Base-by-base conservation (phyloP, 2,888 invertebrate species). In the Orchesella flavescens region DNA sequence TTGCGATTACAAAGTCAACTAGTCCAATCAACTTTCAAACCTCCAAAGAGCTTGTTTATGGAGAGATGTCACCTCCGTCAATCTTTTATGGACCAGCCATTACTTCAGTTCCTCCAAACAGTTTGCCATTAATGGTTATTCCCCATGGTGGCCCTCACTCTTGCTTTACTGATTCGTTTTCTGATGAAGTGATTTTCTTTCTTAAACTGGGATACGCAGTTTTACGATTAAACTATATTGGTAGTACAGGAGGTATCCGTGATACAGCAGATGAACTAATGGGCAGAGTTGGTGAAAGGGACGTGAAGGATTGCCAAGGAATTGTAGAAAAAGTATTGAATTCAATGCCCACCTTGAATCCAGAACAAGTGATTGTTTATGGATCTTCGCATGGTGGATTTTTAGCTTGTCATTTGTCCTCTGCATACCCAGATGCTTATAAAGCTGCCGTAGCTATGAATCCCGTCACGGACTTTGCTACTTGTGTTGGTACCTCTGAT, bases 351-450 rank as follows among this genome's bases (percentile, higher is more conserved):
- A 81, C 86, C 21, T 89, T 96, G 10, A 93, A 95, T 89, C 90
- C 90, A 0, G 90, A 92, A 0, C 92, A 92, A 81, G 89, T 96
- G 12, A 92, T 93, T 65, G 90, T 96, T 0, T 93, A 92, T 86
- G 97, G 97, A 0, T 97, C 97, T 0, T 97, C 97, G 0, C 97
- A 86, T 23, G 97, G 97, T 13, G 97, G 97, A 21, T 97, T 97
- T 90, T 90, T 97, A 0, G 94, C 94, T 4, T 92, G 94, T 3
- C 96, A 97, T 90, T 91, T 97, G 1, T 94, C 95, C 89, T 96
- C 95, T 0, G 95, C 95, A 89, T 94, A 94, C 91, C 95, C 96
- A 7, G 89, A 93, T 77, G 89, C 91, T 84, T 97, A 94, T 89
- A 93, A 92, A 88, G 94, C 93, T 2, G 95, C 95, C 3, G 93